Percentiles rank a stretch among this genome's conserved stretches.
phyloP scores from a whole-genome alignment of 2,888 invertebrate species.

The Dasysyrphus albostriatus region DNA sequence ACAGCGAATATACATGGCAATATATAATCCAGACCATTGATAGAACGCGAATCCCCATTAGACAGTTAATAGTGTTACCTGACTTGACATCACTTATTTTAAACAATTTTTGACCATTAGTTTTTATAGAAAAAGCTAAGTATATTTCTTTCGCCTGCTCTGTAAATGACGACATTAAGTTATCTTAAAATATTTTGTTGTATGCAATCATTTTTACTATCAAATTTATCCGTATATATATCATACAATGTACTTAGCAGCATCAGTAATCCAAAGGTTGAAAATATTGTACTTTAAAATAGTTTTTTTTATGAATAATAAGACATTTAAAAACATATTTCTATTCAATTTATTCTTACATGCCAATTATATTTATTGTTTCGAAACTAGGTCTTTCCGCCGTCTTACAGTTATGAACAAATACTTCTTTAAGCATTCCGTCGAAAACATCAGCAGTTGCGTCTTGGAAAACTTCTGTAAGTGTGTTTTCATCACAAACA shows the following conservation, averaged over 20 bases:
- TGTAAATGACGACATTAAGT: neutral
- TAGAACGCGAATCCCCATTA: slow-evolving; percentile 56
- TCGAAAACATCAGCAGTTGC: slow-evolving; percentile 17
- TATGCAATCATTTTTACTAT: slow-evolving; percentile 11
- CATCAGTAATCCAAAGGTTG: slow-evolving; percentile 40
- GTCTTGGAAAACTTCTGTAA: slow-evolving; percentile 43
- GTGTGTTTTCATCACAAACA: slow-evolving; percentile 31
- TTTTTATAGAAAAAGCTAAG: slow-evolving; percentile 51
- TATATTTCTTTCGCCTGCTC: slow-evolving; percentile 10
- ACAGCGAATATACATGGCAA: slow-evolving; percentile 42
- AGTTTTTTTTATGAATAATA: neutral
- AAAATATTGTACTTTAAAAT: slow-evolving; percentile 51
- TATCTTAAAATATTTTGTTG: neutral
- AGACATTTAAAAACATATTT: neutral
- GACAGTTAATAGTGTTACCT: slow-evolving; percentile 41
- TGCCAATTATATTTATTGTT: slow-evolving; percentile 47
- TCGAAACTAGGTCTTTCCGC: slow-evolving; percentile 32
- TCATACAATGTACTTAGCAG: slow-evolving; percentile 55
- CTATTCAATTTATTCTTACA: slow-evolving; percentile 29
- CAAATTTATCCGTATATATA: slow-evolving; percentile 6
- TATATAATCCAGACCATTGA: slow-evolving; percentile 62
- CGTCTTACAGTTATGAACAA: slow-evolving; percentile 32
- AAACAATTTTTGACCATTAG: slow-evolving; percentile 56
- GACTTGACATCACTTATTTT: slow-evolving; percentile 35
- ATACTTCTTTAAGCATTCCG: slow-evolving; percentile 33